phyloP scores from a whole-genome alignment of 2,113 vertebrate genomes.

The Tyto alba region DNA sequence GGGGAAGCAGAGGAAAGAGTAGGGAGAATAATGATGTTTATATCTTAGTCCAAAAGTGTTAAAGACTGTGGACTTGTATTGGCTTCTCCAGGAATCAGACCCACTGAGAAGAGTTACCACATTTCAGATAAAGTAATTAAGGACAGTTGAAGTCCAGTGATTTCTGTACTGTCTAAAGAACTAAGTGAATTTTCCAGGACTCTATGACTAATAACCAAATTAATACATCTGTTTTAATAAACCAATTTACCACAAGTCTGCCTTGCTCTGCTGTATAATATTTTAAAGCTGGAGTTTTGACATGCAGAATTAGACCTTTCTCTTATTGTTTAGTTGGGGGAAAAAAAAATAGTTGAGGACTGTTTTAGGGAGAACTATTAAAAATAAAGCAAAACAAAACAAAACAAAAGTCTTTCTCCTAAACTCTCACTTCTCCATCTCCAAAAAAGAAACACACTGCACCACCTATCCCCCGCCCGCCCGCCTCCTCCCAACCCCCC shows the following conservation, averaged over 20 bases:
- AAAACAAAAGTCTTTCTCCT: background rate
- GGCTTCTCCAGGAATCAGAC: background rate
- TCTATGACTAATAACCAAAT: background rate
- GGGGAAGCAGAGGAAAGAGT: background rate
- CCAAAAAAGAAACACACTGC: background rate
- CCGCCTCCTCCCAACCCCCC: fast-evolving
- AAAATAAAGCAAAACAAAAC: background rate
- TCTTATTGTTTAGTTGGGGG: background rate
- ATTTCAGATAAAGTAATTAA: background rate
- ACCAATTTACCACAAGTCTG: background rate
- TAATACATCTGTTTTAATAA: conserved; percentile 21
- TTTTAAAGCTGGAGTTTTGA: background rate
- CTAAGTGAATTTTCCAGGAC: background rate
- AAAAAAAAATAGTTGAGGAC: background rate
- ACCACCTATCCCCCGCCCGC: too few species aligned
- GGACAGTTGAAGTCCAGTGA: conserved; percentile 9
- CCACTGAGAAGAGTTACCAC: background rate
- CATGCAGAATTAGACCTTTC: background rate
- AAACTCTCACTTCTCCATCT: background rate
- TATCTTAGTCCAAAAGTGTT: background rate
- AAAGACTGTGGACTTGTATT: background rate
- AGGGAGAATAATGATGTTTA: background rate
- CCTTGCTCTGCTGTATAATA: background rate
- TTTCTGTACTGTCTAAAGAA: background rate
- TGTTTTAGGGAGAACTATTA: background rate